phyloP scores from a whole-genome alignment of 2,888 invertebrate species.

The Drosophila affinis region DNA sequence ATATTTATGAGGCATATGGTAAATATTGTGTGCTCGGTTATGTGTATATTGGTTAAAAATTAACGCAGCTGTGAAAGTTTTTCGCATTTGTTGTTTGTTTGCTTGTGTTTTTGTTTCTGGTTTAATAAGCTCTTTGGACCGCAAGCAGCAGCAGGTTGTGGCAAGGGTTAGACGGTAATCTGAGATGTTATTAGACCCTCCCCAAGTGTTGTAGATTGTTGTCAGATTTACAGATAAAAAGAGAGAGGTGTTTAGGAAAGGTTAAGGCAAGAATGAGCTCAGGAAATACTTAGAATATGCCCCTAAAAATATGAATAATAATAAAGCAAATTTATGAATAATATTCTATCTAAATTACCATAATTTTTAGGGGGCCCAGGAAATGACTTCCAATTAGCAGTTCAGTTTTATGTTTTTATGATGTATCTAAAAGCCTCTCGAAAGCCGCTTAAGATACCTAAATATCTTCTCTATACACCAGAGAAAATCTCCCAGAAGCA shows the following conservation, averaged over 20 bases:
- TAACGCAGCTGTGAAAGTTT: slow-evolving; percentile 62
- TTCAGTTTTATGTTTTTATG: background rate
- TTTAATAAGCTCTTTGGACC: slow-evolving; percentile 66
- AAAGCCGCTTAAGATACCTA: background rate
- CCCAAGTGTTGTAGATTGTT: slow-evolving; percentile 5
- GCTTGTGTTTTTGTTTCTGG: slow-evolving; percentile 33
- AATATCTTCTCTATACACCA: background rate
- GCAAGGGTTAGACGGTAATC: slow-evolving; percentile 50
- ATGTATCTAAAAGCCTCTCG: background rate
- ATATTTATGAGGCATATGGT: background rate
- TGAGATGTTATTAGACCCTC: slow-evolving; percentile 29
- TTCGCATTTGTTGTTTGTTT: slow-evolving; percentile 45
- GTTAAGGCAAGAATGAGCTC: background rate
- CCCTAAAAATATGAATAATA: too few relatives aligned
- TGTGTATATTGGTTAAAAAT: slow-evolving; percentile 60
- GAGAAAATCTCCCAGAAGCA: background rate
- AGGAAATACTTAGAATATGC: background rate
- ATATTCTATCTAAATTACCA: background rate
- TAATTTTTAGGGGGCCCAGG: background rate
- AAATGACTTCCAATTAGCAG: background rate
- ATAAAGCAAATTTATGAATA: background rate
- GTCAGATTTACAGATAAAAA: background rate
- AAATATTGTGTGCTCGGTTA: background rate
- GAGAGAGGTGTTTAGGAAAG: slow-evolving; percentile 2
- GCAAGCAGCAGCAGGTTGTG: slow-evolving; percentile 55